Evolutionary conservation across 2,888 invertebrate species (phyloP).

Genomic region (Hypercompe scribonia): DNA sequence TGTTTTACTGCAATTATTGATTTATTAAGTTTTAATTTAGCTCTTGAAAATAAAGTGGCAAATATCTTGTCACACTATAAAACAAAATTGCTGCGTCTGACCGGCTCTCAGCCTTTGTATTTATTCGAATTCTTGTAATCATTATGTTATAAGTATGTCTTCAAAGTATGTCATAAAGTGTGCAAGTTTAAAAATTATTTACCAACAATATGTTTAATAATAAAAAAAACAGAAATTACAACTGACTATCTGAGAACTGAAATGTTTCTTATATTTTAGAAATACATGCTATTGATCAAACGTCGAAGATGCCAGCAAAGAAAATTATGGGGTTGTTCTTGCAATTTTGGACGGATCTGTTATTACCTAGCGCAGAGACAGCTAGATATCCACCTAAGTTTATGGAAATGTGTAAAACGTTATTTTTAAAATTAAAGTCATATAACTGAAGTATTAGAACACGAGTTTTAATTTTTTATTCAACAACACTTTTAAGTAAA

Average conservation of each 20-base stretch:
- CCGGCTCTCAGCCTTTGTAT: no score
- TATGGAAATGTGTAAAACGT: not conserved
- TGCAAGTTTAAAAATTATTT: not conserved
- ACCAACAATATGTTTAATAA: not conserved
- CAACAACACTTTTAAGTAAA: no score
- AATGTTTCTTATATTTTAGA: not conserved
- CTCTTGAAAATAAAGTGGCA: no score
- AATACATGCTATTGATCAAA: not conserved
- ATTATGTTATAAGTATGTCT: no score
- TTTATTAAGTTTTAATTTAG: no score
- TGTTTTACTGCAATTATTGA: no score
- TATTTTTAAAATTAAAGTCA: not conserved
- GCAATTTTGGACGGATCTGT: slow-evolving; percentile 1
- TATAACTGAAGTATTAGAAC: not conserved
- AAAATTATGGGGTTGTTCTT: slow-evolving; percentile 3
- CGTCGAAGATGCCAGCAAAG: not conserved
- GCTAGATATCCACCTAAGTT: not conserved
- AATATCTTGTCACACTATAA: no score
- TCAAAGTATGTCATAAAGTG: no score
- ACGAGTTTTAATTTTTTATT: not conserved
- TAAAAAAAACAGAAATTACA: not conserved
- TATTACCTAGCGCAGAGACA: not conserved
- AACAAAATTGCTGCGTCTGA: no score
- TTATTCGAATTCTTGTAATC: no score
- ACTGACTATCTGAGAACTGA: no score